Evolutionary conservation across 1,140 invertebrate genomes (phyloP).

Genomic region (Ceratitis capitata): DNA sequence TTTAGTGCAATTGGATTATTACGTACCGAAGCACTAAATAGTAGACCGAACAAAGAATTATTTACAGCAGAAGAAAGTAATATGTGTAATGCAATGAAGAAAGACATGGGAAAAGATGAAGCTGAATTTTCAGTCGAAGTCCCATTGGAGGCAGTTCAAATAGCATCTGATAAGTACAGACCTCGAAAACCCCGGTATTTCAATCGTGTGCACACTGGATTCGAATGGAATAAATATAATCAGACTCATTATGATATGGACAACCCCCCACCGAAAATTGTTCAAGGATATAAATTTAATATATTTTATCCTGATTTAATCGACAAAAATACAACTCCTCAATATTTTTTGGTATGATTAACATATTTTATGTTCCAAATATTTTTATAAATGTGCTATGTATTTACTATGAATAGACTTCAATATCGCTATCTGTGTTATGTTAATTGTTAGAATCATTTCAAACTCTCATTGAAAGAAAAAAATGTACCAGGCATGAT

Average conservation of each 20-base stretch:
- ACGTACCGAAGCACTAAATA: conserved; percentile 70
- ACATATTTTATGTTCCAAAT: neutral
- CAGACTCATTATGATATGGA: conserved; percentile 99
- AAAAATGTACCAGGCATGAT: no score
- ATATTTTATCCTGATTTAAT: conserved; percentile 99
- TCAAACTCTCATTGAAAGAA: no score
- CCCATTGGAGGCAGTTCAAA: conserved; percentile 83
- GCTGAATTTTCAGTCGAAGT: conserved; percentile 93
- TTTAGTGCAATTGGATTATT: conserved; percentile 78
- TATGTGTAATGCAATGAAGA: conserved; percentile 81
- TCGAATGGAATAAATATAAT: conserved; percentile 99
- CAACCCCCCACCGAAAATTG: conserved; percentile 99
- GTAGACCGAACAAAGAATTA: conserved; percentile 50
- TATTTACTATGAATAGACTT: no score
- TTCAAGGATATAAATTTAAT: conserved; percentile 99
- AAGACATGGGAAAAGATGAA: conserved; percentile 90
- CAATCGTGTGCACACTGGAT: conserved; percentile 94
- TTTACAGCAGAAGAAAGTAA: conserved; percentile 70
- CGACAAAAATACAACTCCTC: conserved; percentile 92
- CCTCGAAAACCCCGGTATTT: conserved; percentile 98
- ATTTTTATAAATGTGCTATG: no score
- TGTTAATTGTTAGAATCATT: no score
- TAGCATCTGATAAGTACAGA: conserved; percentile 98
- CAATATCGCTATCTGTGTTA: no score
- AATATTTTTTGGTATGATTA: conserved; percentile 84